phyloP scores from a whole-genome alignment of 2,888 invertebrate genomes.

The Leptarthrus brevirostris region DNA sequence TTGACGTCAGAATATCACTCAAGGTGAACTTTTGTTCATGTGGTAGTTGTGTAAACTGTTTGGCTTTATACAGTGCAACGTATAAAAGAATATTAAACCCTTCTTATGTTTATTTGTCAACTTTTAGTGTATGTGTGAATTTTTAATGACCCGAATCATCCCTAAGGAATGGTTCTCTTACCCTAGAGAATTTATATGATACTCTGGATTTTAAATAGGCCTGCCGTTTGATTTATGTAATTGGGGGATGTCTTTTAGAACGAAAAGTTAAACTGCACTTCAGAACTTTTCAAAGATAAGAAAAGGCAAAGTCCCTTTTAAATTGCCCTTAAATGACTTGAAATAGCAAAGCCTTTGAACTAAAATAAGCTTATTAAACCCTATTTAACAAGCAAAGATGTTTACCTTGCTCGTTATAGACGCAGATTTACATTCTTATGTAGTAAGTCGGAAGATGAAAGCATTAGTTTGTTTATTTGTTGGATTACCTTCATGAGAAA shows the following conservation, averaged over 20 bases:
- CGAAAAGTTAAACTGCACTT: background rate
- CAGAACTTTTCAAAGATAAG: background rate
- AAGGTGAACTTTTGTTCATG: background rate
- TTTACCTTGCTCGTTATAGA: too few species aligned
- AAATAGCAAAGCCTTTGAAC: too few species aligned
- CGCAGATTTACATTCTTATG: too few species aligned
- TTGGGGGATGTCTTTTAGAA: background rate
- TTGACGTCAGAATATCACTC: slow-evolving; percentile 31
- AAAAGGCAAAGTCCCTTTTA: background rate
- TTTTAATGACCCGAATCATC: background rate
- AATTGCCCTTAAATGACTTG: background rate
- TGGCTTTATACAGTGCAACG: background rate
- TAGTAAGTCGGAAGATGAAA: too few species aligned
- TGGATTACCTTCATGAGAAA: too few species aligned
- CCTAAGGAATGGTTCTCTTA: background rate
- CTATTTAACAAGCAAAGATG: too few species aligned
- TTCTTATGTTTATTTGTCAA: background rate
- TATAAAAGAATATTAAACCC: background rate
- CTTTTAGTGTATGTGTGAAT: slow-evolving; percentile 15
- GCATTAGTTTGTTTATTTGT: too few species aligned
- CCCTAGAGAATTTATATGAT: background rate
- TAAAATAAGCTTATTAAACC: too few species aligned
- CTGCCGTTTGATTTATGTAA: background rate
- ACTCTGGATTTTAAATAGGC: background rate
- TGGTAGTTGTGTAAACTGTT: background rate